Base-by-base conservation (phyloP, 1,140 invertebrate genomes). In the Gerris buenoi region DNA sequence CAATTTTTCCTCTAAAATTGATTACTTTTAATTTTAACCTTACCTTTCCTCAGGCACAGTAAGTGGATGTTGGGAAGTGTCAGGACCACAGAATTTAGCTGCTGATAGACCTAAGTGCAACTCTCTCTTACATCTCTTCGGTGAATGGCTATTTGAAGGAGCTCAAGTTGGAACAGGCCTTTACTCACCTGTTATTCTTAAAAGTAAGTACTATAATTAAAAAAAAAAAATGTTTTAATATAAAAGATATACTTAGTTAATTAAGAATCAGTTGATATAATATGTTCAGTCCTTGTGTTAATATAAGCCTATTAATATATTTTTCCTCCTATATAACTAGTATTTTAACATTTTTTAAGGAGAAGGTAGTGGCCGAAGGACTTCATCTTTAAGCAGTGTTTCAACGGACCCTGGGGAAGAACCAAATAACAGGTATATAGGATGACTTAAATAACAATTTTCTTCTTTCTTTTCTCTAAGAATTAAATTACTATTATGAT, bases 71-170 rank as follows among this genome's bases (percentile, higher is more conserved):
- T 69, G 68, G 68, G 68, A 69, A 26, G 65, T 66, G 1, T 29
- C 60, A 25, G 81, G 84, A 71, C 58, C 63, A 2, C 68, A 69
- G 25, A 82, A 86, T 2, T 77, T 90, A 67, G 87, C 89, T n/a
- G 82, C 85, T 28, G 79, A 84, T 25, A 82, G 93, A 65, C 91
- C 95, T 13, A 91, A 91, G 73, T 94, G 93, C 69, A 91, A 92
- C 74, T 97, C 93, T 72, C 90, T 98, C 77, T 82, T 98, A 27
- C 93, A 98, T 80, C 78, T 98, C 66, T 97, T 97, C 79, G 95
- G 95, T 15, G 88, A 93, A 74, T 98, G 95, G 95, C 79, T 98
- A 29, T 97, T 97, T 77, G 94, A 98, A 77, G 93, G 94, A 27
- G 89, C 93, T 25, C 85, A 95, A 72, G 89, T 95, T 69, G 91